Percentiles rank a stretch among this genome's conserved stretches.
phyloP scores from a whole-genome alignment of 2,797 vertebrate genomes.

The Rachycentron canadum region DNA sequence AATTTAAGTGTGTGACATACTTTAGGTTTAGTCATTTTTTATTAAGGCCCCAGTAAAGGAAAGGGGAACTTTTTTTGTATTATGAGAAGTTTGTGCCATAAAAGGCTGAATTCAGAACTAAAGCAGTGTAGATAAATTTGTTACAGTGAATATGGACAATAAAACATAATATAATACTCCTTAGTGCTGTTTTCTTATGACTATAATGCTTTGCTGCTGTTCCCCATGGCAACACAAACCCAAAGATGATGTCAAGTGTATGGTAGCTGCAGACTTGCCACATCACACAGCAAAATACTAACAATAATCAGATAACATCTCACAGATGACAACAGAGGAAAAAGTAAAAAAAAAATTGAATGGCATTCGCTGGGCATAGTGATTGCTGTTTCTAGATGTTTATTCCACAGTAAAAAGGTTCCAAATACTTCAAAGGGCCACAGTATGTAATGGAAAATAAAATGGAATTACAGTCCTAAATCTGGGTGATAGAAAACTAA shows the following conservation, averaged over 20 bases:
- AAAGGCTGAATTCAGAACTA: conserved; percentile 1
- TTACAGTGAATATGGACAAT: conserved; percentile 31
- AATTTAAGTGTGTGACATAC: not conserved
- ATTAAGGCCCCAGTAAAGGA: conserved; percentile 18
- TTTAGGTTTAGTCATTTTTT: not conserved
- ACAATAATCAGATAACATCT: conserved; percentile 71
- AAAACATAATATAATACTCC: conserved; percentile 33
- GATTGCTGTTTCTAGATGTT: conserved; percentile 57
- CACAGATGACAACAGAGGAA: conserved; percentile 67
- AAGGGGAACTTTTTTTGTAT: not conserved
- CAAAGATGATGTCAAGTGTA: conserved; percentile 71
- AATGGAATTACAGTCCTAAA: conserved; percentile 52
- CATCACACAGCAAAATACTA: conserved; percentile 62
- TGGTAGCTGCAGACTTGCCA: conserved; percentile 55
- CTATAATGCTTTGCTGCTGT: conserved; percentile 57
- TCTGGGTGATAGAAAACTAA: conserved; percentile 54
- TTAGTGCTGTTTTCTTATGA: conserved; percentile 47
- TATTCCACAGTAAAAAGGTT: conserved; percentile 43
- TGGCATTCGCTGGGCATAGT: conserved; percentile 41
- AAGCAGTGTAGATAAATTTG: conserved; percentile 14
- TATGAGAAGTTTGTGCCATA: not conserved
- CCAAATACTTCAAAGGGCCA: conserved; percentile 53
- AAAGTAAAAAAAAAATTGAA: conserved; percentile 54
- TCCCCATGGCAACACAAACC: conserved; percentile 64
- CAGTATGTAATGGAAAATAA: conserved; percentile 72